Conservation (phyloP, 1,140 invertebrate genomes). For the Drosophila azteca region DNA sequence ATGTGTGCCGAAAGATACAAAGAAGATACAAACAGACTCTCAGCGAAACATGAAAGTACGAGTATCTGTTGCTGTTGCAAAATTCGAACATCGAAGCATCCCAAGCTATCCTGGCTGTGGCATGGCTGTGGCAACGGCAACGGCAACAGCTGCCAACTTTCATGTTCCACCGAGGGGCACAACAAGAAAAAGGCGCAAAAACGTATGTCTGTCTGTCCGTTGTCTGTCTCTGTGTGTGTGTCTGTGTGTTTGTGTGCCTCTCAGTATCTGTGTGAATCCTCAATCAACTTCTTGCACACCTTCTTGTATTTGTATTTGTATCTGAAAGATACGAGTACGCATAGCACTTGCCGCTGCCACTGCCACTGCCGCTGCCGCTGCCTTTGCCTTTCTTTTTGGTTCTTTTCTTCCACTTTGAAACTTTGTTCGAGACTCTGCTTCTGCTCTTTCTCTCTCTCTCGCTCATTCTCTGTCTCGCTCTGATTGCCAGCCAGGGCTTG, state of each 20-base stretch:
- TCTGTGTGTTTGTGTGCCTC: constrained; percentile 6
- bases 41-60: constrained; percentile 48
- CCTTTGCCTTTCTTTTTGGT: constrained; percentile 30
- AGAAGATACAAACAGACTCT: constrained; percentile 38
- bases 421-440: constrained; percentile 6
- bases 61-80: constrained; percentile 70
- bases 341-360: constrained; percentile 48
- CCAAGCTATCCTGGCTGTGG: constrained; percentile 22
- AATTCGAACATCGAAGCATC: constrained; percentile 48
- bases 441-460: constrained; percentile 10
- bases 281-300: constrained; percentile 67
- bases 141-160: constrained; percentile 73
- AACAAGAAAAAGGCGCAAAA: constrained; percentile 68
- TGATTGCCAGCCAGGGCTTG: constrained; percentile 39
- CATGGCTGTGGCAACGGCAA: constrained; percentile 71
- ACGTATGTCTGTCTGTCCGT: constrained; percentile 32
- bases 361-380: constrained; percentile 5
- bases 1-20: constrained; percentile 40
- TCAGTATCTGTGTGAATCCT: constrained; percentile 52
- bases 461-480: constrained; percentile 32
- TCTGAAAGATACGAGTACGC: constrained; percentile 57
- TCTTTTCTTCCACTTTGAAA: constrained; percentile 37
- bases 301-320: constrained; percentile 50
- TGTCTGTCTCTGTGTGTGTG: constrained; percentile 7
- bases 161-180: constrained; percentile 21